Base-by-base conservation (phyloP, 2,113 vertebrate genomes). In the Epinephelus fuscoguttatus region DNA sequence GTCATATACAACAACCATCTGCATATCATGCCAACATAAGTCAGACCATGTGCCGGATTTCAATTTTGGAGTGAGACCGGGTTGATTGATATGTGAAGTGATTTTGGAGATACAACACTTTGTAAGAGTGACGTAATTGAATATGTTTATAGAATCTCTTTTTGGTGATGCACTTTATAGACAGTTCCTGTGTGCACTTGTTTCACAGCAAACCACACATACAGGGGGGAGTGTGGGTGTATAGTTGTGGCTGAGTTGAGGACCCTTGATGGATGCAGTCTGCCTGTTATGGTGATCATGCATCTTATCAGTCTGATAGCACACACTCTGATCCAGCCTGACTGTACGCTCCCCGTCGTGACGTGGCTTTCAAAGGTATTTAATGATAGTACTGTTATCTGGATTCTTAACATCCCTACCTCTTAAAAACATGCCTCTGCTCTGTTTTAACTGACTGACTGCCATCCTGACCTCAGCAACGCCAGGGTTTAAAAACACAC, bases 381-480 rank as follows among this genome's bases (percentile, higher is more conserved):
- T n/a, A 13, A 62, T 57, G 79, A 86, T 84, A 84, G 67, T 40
- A 3, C 55, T 78, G 19, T 82, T 88, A 81, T 82, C 83, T 80
- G 0, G 57, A 49, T 53, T 55, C 64, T 55, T 52, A 70, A 71
- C 61, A 56, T 40, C 57, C 55, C 21, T 17, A 11, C 61, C 17
- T 70, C 50, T 70, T 61, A 19, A 68, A 75, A 80, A 73, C 45
- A 55, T 45, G 50, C n/a, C 62, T 86, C 73, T 70, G 85, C 70
- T 86, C 73, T 78, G 52, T 89, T 86, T 88, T 80, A 80, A 4
- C 80, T 80, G 74, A 61, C 74, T 71, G 84, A 85, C n/a, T 25
- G 30, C 30, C 47, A 64, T 56, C 25, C 40, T 75, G 78, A 80
- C 75, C 55, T 79, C 10, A 14, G 14, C 12, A 75, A 45, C 75